Evolutionary conservation across 2,797 vertebrate genomes (phyloP).

Genomic region (Chiloscyllium punctatum): DNA sequence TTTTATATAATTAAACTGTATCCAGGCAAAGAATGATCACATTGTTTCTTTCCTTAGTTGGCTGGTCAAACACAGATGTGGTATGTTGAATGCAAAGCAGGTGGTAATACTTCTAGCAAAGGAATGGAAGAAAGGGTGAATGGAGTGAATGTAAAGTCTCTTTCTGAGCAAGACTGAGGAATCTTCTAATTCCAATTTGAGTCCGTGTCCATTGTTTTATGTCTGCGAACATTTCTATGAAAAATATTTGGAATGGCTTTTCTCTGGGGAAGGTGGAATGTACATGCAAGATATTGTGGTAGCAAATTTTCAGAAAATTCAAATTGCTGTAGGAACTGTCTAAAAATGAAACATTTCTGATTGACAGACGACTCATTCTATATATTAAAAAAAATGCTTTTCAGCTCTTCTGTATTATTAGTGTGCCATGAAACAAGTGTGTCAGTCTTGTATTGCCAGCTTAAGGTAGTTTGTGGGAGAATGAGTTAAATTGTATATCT

Average conservation of each 20-base stretch:
- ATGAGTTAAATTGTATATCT: not conserved
- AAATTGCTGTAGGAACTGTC: not conserved
- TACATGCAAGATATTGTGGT: not conserved
- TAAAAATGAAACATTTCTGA: not conserved
- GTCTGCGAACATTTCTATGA: not conserved
- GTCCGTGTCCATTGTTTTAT: not conserved
- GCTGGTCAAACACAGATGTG: not conserved
- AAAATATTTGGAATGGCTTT: not conserved
- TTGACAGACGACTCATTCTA: not conserved
- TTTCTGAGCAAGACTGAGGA: not conserved
- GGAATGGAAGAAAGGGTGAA: not conserved
- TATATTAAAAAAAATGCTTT: not conserved
- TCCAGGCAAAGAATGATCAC: not conserved
- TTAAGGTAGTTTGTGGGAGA: not conserved
- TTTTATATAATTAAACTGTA: not conserved
- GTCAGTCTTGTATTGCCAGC: not conserved
- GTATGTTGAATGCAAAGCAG: not conserved
- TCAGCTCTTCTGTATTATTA: not conserved
- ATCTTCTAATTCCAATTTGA: constrained; percentile 2
- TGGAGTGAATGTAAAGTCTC: not conserved
- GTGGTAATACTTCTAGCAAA: not conserved
- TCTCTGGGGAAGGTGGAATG: not conserved
- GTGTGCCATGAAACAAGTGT: not conserved
- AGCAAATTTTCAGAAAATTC: not conserved
- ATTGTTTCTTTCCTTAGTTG: not conserved